Base-by-base conservation (phyloP, 2,797 vertebrate genomes). In the Melanotaenia nigrans region DNA sequence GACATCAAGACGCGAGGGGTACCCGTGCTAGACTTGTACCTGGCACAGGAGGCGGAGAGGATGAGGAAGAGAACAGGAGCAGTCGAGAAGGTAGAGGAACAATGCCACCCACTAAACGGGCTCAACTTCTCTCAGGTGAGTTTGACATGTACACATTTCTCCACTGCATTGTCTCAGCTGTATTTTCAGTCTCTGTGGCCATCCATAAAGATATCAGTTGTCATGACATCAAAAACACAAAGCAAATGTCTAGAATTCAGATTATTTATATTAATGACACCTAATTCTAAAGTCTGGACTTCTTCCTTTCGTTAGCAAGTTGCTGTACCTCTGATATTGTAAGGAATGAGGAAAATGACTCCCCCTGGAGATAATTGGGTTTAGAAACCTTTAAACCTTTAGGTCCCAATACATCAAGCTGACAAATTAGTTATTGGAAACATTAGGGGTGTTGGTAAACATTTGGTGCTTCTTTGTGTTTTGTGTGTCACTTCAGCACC, bases 71-170 rank as follows among this genome's bases (percentile, higher is more conserved):
- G 89, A 83, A 97, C 94, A 0, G 96, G 97, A 0, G 96, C 95
- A 1, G 96, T 97, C 4, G 96, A 97, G 89, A 96, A 95, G 81
- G 96, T 97, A 64, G 96, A 98, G 85, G 96, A 97, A 75, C 96
- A 97, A 81, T 97, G 97, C 74, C 96, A 96, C 78, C 96, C 95
- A 0, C 92, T 97, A 51, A 97, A 97, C 25, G 95, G 96, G 25
- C 93, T 98, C 71, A 97, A 96, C 89, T 96, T 97, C 71, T 96
- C 96, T 22, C 96, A 97, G 95, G 96, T 97, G 87, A 94, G 95
- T 90, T 65, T 40, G n/a, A 71, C 58, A 49, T 49, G 45, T 49
- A n/a, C 8, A n/a, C 20, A 47, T 47, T n/a, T 47, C 45, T 47
- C 18, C 42, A 20, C 18, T 47, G 18, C 42, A 20, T 20, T n/a